Evolutionary conservation across 2,797 vertebrate genomes (phyloP), one percentile per base, ranked within the genome.

Genomic region (Ammospiza maritima): DNA sequence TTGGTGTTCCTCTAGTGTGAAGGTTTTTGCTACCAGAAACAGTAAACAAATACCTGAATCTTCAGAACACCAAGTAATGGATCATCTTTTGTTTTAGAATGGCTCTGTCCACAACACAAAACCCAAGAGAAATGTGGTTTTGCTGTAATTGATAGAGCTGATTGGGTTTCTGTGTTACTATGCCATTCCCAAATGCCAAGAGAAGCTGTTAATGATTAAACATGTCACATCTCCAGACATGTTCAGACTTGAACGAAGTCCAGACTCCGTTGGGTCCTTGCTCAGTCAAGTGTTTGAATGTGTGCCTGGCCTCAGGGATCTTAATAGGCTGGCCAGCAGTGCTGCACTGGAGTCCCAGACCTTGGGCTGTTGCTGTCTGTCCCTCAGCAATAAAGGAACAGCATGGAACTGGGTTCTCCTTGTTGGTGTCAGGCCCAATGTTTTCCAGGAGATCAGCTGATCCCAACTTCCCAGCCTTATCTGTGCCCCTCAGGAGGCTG

Each of bases 151-250:
- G 50, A n/a, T 84, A 60, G 53, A 12, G 4, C 9, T 38, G 27
- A 27, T 69, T 58, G 40, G 27, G 44, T 71, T 90, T 94, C 47
- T 81, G 57, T 91, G 80, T 89, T 85, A 53, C 71, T 79, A 10
- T 83, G 69, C 34, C 19, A 13, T 83, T 77, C 65, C 57, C 27
- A 83, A 89, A 77, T 45, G 29, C 47, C 34, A n/a, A 15, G 48
- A 7, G 44, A 60, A 51, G 29, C 51, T 88, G 56, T 92, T 60
- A 95, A 69, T 88, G 26, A 94, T 94, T 87, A 80, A 71, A 65
- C 0, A 1, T 11, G 56, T 92, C 65, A 44, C 61, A 64, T 85
- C 13, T 61, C 30, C 22, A 30, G 44, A 29, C 34, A 22, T 44
- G 21, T 20, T 85, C 17, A 23, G 51, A 21, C 74, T 48, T 70